phyloP scores from a whole-genome alignment of 2,888 invertebrate genomes.

The Erebia aethiops region DNA sequence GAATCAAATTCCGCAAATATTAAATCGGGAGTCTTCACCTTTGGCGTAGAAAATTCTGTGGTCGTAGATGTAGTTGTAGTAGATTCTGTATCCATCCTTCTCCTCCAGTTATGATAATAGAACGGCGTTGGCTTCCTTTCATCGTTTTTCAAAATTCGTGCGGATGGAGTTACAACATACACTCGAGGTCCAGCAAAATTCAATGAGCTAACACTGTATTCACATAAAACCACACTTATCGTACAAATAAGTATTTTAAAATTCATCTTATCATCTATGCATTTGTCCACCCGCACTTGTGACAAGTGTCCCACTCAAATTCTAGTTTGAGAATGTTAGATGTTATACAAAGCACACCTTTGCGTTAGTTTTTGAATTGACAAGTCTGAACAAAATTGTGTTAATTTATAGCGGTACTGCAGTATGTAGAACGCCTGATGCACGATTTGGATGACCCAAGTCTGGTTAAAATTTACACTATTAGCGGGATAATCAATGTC shows the following conservation, averaged over 20 bases:
- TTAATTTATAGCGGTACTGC: conserved; percentile 79
- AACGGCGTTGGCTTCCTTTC: conserved; percentile 68
- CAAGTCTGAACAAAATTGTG: conserved; percentile 63
- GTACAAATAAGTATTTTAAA: conserved; percentile 47
- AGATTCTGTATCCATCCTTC: conserved; percentile 65
- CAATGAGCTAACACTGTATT: conserved; percentile 49
- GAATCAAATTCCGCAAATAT: conserved; percentile 78
- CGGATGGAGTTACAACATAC: conserved; percentile 73
- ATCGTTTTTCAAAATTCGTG: conserved; percentile 52
- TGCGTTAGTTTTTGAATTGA: conserved; percentile 55
- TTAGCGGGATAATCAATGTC: conserved; percentile 70
- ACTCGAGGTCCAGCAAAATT: conserved; percentile 68
- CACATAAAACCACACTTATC: conserved; percentile 54
- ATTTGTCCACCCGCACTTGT: conserved; percentile 49
- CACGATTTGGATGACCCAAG: conserved; percentile 69
- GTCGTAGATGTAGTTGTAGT: conserved; percentile 49
- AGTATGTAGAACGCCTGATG: conserved; percentile 67
- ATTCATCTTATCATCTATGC: conserved; percentile 59
- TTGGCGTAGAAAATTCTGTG: conserved; percentile 46
- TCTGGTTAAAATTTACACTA: conserved; percentile 70
- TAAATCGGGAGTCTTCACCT: conserved; percentile 67
- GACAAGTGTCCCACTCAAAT: conserved; percentile 56
- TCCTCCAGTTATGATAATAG: conserved; percentile 75
- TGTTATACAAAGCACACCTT: conserved; percentile 42
- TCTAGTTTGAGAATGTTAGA: conserved; percentile 65